A percentile compares a stretch with the other conserved stretches of the same genome.
phyloP scores from a whole-genome alignment of 2,113 vertebrate genomes.

The Hemicordylus capensis region DNA sequence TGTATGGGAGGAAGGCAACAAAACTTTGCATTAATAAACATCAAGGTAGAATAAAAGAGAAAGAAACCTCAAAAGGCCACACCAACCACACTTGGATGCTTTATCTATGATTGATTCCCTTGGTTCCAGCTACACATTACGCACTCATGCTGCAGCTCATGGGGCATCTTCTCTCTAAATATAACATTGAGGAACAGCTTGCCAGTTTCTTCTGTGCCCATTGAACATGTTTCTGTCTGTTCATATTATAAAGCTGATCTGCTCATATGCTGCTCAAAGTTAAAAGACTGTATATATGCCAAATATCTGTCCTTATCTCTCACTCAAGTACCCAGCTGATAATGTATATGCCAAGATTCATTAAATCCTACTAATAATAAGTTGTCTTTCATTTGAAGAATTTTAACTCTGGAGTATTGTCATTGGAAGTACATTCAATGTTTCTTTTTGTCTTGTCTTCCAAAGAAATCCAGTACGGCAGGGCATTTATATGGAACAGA shows the following conservation, averaged over 20 bases:
- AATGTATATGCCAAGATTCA: not conserved
- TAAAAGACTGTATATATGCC: not conserved
- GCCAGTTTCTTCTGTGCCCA: not conserved
- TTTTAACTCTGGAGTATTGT: not conserved
- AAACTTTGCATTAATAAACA: conserved; percentile 2
- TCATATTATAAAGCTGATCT: conserved; percentile 1
- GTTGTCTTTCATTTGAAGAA: not conserved
- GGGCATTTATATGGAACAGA: not conserved
- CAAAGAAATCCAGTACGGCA: not conserved
- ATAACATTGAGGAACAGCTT: rapidly evolving
- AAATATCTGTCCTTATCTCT: conserved; percentile 10
- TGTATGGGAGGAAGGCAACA: conserved; percentile 13
- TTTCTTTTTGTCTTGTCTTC: not conserved
- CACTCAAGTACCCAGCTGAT: not conserved
- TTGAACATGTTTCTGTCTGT: conserved; percentile 13
- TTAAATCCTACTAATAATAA: not conserved
- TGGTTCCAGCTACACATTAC: not conserved
- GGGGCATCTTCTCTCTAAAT: conserved; percentile 9
- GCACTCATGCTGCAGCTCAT: not conserved
- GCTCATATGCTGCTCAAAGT: not conserved
- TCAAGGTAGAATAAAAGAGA: not conserved
- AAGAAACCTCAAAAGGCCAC: not conserved
- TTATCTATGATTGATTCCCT: not conserved
- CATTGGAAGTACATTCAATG: not conserved
- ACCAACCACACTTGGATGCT: not conserved